These are phyloP conservation scores for Megaustenia siamemsis DNA, from an alignment of 2,888 invertebrate species.

Conservation along the genomic window DNA sequence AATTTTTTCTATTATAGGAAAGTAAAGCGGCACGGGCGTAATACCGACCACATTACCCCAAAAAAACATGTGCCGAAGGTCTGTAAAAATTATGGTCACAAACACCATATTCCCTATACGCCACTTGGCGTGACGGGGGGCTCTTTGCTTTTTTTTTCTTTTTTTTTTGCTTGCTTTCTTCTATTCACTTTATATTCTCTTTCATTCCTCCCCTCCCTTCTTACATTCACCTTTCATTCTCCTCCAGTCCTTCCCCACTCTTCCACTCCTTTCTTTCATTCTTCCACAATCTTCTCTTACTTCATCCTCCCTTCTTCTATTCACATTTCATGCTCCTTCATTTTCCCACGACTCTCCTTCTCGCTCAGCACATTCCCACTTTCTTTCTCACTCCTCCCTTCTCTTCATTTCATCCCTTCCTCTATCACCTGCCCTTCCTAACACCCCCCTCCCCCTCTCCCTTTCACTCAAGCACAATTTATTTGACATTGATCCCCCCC, in stretches of 20 bases:
- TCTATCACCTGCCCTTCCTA: background rate
- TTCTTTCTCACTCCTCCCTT: background rate
- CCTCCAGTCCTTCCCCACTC: no score
- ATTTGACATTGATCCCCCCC: background rate
- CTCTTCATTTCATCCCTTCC: background rate
- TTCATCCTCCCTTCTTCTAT: background rate
- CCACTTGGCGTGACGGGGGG: no score
- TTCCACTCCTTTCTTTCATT: background rate
- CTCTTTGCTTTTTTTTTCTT: no score
- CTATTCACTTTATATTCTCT: background rate
- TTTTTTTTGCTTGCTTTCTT: constrained; percentile 1
- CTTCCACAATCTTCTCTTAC: background rate
- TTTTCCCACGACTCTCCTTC: background rate
- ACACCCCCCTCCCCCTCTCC: background rate
- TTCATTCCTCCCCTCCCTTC: no score
- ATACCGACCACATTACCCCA: no score
- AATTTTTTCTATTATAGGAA: no score
- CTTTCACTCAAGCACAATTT: background rate
- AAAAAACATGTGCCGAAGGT: no score
- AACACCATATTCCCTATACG: no score
- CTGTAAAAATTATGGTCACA: no score
- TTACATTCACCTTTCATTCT: no score
- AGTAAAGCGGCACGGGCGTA: no score
- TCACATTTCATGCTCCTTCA: background rate
- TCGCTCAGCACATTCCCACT: background rate